A percentile compares a stretch with the other conserved stretches of the same genome.
These are phyloP conservation scores for Ceratoteleas bidentatus DNA, from an alignment of 1,140 invertebrate genomes.

Conservation along the genomic window DNA sequence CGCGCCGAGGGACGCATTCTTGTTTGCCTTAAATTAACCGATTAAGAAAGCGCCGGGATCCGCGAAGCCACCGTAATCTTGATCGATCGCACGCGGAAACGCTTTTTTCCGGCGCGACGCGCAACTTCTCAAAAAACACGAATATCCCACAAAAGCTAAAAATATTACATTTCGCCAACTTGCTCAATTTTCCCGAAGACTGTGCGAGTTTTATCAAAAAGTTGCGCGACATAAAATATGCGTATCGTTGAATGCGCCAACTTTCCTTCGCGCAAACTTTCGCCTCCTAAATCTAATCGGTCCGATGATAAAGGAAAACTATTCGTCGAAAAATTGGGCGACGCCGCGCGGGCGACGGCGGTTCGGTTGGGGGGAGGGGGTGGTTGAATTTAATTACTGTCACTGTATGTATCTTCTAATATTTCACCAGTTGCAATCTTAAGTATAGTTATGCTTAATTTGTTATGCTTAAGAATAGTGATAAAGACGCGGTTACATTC, in stretches of 20 bases:
- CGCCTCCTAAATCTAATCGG: constrained; percentile 56
- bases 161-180: constrained; percentile 66
- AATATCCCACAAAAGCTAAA: constrained; percentile 64
- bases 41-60: constrained; percentile 29
- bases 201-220: constrained; percentile 65
- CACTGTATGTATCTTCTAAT: too few relatives aligned
- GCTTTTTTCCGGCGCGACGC: constrained; percentile 46
- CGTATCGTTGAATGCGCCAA: constrained; percentile 57
- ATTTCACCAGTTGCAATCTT: too few relatives aligned
- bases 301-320: constrained; percentile 43
- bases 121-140: constrained; percentile 59
- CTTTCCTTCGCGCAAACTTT: constrained; percentile 40
- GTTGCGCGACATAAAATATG: constrained; percentile 66
- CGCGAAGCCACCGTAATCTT: constrained; percentile 46
- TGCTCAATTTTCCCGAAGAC: constrained; percentile 59
- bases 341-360: too few relatives aligned
- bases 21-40: constrained; percentile 21
- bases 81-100: constrained; percentile 46
- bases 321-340: too few relatives aligned
- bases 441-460: too few relatives aligned
- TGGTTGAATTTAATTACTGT: too few relatives aligned
- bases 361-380: too few relatives aligned
- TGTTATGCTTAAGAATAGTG: too few relatives aligned
- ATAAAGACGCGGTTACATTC: too few relatives aligned
- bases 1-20: constrained; percentile 21